Percentiles rank a stretch among this genome's conserved stretches.
Conservation (phyloP, 2,113 vertebrate genomes). For the Ammodytes dubius region DNA sequence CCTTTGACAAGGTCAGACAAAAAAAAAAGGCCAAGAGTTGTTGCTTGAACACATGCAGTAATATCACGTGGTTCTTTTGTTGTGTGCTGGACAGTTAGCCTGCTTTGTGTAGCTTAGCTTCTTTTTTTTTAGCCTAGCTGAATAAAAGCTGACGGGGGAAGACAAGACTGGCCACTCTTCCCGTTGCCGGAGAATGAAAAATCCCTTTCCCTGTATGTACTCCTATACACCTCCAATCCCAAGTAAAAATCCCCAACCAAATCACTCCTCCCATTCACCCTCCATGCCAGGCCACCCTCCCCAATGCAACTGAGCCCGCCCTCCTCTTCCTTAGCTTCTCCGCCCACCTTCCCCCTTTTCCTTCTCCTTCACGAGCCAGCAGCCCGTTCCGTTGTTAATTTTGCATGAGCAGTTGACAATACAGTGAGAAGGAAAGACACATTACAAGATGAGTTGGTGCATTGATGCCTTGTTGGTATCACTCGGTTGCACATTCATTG, state of each 20-base stretch:
- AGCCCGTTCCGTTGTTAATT: constrained; percentile 52
- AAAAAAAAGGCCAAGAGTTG: constrained; percentile 48
- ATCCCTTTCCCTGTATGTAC: constrained; percentile 71
- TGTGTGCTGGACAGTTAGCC: constrained; percentile 60
- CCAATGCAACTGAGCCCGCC: constrained; percentile 35
- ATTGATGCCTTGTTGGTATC: constrained; percentile 53
- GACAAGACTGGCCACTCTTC: constrained; percentile 72
- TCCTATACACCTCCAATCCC: constrained; percentile 55
- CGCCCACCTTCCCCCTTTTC: constrained; percentile 26
- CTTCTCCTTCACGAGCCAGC: constrained; percentile 52
- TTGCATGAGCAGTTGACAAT: constrained; percentile 69
- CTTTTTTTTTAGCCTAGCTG: constrained; percentile 37
- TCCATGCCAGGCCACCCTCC: constrained; percentile 47
- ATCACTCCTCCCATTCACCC: constrained; percentile 51
- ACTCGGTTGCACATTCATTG: constrained; percentile 50
- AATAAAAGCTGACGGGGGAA: constrained; percentile 71
- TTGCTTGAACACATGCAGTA: constrained; percentile 66
- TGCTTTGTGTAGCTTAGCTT: constrained; percentile 55
- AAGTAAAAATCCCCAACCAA: constrained; percentile 52
- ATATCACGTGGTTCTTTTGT: constrained; percentile 53
- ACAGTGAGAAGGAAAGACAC: constrained; percentile 65
- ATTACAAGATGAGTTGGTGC: constrained; percentile 40
- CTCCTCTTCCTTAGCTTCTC: constrained; percentile 27
- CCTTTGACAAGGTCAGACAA: constrained; percentile 52
- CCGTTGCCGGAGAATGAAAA: constrained; percentile 78